Percentiles rank a stretch among this genome's conserved stretches.
Conservation (phyloP, 1,140 invertebrate genomes). For the Eulimnadia texana region DNA sequence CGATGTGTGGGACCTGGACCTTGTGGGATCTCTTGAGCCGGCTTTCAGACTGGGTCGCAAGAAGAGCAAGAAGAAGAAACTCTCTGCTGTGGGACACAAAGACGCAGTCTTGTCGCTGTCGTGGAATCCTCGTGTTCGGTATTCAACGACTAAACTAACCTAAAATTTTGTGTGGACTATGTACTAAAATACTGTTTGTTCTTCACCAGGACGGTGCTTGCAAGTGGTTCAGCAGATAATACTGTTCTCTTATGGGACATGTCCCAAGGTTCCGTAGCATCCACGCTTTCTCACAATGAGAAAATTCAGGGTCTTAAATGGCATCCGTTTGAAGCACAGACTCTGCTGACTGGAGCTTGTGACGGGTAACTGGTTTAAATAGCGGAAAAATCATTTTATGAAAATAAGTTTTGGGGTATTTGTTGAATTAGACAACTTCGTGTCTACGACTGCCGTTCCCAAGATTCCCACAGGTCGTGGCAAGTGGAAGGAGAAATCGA, state of each 20-base stretch:
- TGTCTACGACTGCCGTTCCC: constrained; percentile 61
- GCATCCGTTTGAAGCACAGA: constrained; percentile 68
- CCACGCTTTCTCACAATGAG: constrained; percentile 58
- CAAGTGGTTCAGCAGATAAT: constrained; percentile 79
- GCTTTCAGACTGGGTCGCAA: constrained; percentile 62
- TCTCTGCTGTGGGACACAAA: constrained; percentile 52
- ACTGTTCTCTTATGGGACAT: constrained; percentile 89
- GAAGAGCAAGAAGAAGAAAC: constrained; percentile 53
- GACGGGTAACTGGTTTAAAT: constrained; percentile 34
- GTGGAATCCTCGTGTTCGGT: constrained; percentile 65
- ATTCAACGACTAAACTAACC: constrained; percentile 15
- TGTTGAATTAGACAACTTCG: constrained; percentile 34
- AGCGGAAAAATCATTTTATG: constrained; percentile 16
- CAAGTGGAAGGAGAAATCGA: constrained; percentile 64
- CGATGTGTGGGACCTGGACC: constrained; percentile 87
- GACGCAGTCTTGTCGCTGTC: constrained; percentile 81
- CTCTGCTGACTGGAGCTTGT: constrained; percentile 57
- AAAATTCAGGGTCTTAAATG: constrained; percentile 77
- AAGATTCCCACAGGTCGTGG: constrained; percentile 51
- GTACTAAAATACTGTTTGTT: not conserved
- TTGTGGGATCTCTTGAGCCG: constrained; percentile 77
- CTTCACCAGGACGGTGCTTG: constrained; percentile 61
- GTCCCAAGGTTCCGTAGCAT: constrained; percentile 53
- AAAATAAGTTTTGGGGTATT: constrained; percentile 25
- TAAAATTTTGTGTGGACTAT: constrained; percentile 2